Base-by-base conservation (phyloP, 2,888 invertebrate genomes). In the Entomobrya proxima region DNA sequence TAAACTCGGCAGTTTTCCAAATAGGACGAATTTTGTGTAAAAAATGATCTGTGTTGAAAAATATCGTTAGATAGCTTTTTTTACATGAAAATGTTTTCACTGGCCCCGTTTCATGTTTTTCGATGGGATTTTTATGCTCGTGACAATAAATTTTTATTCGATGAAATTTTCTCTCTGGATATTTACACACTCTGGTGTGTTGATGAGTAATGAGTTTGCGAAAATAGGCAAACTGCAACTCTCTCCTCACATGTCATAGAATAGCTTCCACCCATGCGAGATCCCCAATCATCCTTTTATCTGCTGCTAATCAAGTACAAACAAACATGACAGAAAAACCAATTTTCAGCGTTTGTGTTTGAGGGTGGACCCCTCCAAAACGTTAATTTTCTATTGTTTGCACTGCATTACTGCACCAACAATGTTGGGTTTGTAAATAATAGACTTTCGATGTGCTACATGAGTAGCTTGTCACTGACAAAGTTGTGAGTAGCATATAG, bases 1-100 rank as follows among this genome's bases (percentile, higher is more conserved):
- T 47, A 72, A 72, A 72, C 84, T 84, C 84, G 84, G 84, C 84
- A 84, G 67, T 21, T 69, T 69, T 84, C 84, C 84, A 84, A 84
- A 77, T 77, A 84, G 84, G 84, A 77, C 84, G 78, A 52, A 84
- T 44, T 44, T 64, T 64, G 18, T 4, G 13, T n/a, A 72, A 69
- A 72, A 44, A 44, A 67, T 67, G 69, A 69, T 69, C 44, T 69
- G 64, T n/a, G 40, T 52, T 18, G 32, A 72, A 72, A 30, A 44
- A n/a, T 72, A 47, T 61, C 30, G 35, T 7, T 1, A 67, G 40
- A 61, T n/a, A 5, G 15, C 18, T 18, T 67, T 37, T 67, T 67
- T 30, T 40, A 35, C 40, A 21, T 30, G 37, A 44, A 47, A 72
- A 72, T 72, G 44, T 44, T 72, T 47, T 47, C 72, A 47, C 69